These are phyloP conservation scores for Centropus unirufus DNA, from an alignment of 2,113 vertebrate species.

Conservation along the genomic window DNA sequence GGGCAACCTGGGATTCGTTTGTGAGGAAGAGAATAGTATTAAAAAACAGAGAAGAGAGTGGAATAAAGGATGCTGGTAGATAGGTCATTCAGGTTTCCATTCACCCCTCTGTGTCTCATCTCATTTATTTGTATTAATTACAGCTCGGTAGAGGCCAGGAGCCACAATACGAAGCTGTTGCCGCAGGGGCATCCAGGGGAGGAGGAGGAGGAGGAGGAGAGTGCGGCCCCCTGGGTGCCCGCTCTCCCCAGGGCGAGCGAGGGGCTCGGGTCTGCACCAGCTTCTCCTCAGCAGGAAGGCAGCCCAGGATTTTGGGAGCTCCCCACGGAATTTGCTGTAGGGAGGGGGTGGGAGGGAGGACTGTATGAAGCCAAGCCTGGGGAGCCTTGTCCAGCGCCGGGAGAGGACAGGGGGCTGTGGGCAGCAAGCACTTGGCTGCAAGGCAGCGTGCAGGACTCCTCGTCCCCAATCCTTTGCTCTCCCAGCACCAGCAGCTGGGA, in stretches of 20 bases:
- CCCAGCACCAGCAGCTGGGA: neutral
- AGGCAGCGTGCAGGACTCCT: neutral
- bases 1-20: neutral
- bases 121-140: neutral
- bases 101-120: neutral
- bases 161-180: neutral
- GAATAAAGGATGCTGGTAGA: neutral
- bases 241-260: neutral
- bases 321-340: accelerated
- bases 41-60: neutral
- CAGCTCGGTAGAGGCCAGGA: neutral
- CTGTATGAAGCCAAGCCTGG: neutral
- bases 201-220: neutral
- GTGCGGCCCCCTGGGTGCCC: accelerated
- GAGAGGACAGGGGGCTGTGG: neutral
- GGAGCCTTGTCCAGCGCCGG: accelerated
- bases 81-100: neutral
- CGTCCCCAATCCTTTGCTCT: neutral
- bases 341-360: neutral
- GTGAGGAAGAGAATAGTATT: neutral
- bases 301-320: neutral
- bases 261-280: accelerated
- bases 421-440: neutral
- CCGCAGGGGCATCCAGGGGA: neutral
- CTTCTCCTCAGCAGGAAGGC: neutral